Evolutionary conservation across 1,140 invertebrate genomes (phyloP).

Genomic region (Drosophila funebris): DNA sequence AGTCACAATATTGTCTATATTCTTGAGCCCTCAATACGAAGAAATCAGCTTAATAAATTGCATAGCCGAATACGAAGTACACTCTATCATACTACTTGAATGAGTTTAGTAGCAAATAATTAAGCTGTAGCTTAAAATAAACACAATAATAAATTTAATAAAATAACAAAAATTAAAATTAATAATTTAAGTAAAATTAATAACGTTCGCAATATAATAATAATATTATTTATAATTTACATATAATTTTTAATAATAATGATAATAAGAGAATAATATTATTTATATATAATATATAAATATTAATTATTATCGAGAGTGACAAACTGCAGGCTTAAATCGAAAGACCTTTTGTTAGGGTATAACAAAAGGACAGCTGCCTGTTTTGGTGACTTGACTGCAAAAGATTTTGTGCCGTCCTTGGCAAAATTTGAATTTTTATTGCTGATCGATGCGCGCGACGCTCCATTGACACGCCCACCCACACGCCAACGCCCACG

Average conservation of each 20-base stretch:
- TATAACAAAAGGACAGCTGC: constrained; percentile 29
- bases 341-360: constrained; percentile 1
- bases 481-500: constrained; percentile 3
- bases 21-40: constrained; percentile 9
- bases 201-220: too few relatives aligned
- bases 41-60: not conserved
- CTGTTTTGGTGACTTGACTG: constrained; percentile 15
- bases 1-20: constrained; percentile 34
- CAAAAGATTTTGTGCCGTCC: constrained; percentile 53
- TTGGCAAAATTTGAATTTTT: constrained; percentile 82
- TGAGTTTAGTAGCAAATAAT: not conserved
- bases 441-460: constrained; percentile 77
- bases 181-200: too few relatives aligned
- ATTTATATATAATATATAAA: not conserved
- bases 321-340: not conserved
- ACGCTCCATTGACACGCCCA: constrained; percentile 53
- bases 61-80: not conserved
- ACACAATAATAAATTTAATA: too few relatives aligned
- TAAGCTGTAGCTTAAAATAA: too few relatives aligned
- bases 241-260: too few relatives aligned
- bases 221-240: too few relatives aligned
- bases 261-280: too few relatives aligned
- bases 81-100: not conserved
- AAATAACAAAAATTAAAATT: too few relatives aligned
- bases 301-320: not conserved